Conservation (phyloP, 2,888 invertebrate species). For the Polymixis lichenea region DNA sequence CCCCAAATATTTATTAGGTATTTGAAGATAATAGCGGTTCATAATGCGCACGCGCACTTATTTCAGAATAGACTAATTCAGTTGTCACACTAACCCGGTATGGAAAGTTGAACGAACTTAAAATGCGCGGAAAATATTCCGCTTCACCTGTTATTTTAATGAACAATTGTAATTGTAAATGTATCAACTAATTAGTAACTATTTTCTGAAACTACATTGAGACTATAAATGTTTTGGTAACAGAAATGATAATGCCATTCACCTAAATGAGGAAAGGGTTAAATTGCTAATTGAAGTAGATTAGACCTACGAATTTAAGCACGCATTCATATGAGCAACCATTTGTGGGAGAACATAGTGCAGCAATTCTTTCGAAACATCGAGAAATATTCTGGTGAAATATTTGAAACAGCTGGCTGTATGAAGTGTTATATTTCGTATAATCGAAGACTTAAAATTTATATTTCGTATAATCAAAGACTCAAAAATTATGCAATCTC, state of each 20-base stretch:
- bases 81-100: constrained; percentile 58
- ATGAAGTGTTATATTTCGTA: background rate
- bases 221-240: constrained; percentile 21
- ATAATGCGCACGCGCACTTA: constrained; percentile 18
- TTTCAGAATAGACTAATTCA: constrained; percentile 34
- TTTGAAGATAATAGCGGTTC: constrained; percentile 33
- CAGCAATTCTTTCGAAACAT: background rate
- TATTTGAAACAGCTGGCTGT: constrained; percentile 32
- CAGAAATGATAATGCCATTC: constrained; percentile 2
- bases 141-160: constrained; percentile 19
- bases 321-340: background rate
- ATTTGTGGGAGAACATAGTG: background rate
- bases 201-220: constrained; percentile 1
- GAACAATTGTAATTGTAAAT: too few species aligned
- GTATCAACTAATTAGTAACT: constrained; percentile 27
- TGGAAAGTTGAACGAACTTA: constrained; percentile 56
- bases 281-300: constrained; percentile 8
- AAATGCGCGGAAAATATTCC: constrained; percentile 43
- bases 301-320: background rate
- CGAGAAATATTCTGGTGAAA: background rate
- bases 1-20: constrained; percentile 45
- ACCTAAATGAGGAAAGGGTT: background rate
- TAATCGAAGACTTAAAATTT: constrained; percentile 11
- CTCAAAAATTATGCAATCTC: constrained; percentile 38
- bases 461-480: constrained; percentile 10